Conservation (phyloP, 2,797 vertebrate species). For the Pantherophis alleghaniensis region DNA sequence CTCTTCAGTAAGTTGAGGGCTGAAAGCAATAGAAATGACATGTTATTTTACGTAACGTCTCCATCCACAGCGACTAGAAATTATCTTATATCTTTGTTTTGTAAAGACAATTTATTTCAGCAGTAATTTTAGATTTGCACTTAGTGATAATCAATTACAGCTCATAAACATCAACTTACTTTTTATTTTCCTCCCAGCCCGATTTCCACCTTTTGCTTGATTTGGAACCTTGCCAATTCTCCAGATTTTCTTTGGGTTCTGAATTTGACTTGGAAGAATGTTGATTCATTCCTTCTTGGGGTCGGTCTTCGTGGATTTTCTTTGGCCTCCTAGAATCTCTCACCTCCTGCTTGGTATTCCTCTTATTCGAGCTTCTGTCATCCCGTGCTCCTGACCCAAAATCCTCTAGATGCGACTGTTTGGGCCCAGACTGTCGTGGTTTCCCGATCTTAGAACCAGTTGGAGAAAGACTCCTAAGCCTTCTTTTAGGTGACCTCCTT, state of each 20-base stretch:
- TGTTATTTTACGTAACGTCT: not conserved
- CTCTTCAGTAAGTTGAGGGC: slow-evolving; percentile 80
- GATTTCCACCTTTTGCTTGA: slow-evolving; percentile 88
- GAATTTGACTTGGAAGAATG: slow-evolving; percentile 78
- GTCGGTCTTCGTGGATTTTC: slow-evolving; percentile 84
- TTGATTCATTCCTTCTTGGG: slow-evolving; percentile 73
- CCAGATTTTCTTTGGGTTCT: slow-evolving; percentile 82
- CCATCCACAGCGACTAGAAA: not conserved
- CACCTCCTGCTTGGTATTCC: slow-evolving; percentile 75
- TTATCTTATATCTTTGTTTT: not conserved
- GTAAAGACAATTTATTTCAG: not conserved
- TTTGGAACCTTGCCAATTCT: slow-evolving; percentile 79
- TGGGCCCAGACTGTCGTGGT: slow-evolving; percentile 72
- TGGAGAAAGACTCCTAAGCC: slow-evolving; percentile 84
- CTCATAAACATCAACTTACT: slow-evolving; percentile 74
- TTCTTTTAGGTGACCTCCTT: slow-evolving; percentile 86
- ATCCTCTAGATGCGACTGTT: slow-evolving; percentile 79
- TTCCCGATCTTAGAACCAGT: slow-evolving; percentile 81
- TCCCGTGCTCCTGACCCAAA: slow-evolving; percentile 76
- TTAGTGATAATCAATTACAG: slow-evolving; percentile 20
- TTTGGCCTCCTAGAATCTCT: slow-evolving; percentile 85
- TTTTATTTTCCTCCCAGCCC: slow-evolving; percentile 95
- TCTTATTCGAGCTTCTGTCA: slow-evolving; percentile 80
- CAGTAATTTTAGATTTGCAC: slow-evolving; percentile 12
- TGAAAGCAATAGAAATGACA: slow-evolving; percentile 62